Conservation (phyloP, 1,140 invertebrate genomes). For the Drosophila lacteicornis region DNA sequence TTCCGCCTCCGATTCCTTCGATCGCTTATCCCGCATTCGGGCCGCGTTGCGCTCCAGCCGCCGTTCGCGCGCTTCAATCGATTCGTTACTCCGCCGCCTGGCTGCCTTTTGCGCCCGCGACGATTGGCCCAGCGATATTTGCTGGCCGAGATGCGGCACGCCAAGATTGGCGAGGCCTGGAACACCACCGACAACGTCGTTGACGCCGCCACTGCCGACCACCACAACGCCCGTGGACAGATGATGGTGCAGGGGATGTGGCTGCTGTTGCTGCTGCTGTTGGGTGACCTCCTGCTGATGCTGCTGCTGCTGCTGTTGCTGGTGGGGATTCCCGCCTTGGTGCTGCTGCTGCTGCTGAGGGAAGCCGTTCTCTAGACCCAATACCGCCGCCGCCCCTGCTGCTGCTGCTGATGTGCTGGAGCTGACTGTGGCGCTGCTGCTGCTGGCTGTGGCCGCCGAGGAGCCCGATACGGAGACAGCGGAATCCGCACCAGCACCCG, state of each 20-base stretch:
- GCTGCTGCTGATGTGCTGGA: constrained; percentile 22
- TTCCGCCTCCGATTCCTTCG: constrained; percentile 79
- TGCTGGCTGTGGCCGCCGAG: constrained; percentile 17
- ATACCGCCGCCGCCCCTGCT: constrained; percentile 23
- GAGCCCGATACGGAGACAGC: constrained; percentile 19
- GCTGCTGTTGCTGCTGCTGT: constrained; percentile 56
- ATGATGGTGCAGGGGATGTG: constrained; percentile 77
- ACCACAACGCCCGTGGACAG: constrained; percentile 70
- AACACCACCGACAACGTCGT: constrained; percentile 21
- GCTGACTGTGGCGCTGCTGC: constrained; percentile 16
- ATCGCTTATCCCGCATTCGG: constrained; percentile 80
- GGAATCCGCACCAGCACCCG: constrained; percentile 43
- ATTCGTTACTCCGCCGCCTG: constrained; percentile 81
- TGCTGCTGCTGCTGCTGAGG: constrained; percentile 50
- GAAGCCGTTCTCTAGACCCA: constrained; percentile 66
- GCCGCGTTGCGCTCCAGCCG: constrained; percentile 81
- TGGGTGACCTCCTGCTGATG: constrained; percentile 51
- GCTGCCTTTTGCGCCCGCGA: constrained; percentile 78
- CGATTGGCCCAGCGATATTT: constrained; percentile 37
- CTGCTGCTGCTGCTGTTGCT: constrained; percentile 57
- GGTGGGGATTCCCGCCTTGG: constrained; percentile 40
- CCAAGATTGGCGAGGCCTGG: constrained; percentile 34
- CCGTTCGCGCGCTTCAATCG: constrained; percentile 74
- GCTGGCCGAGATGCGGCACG: constrained; percentile 43
- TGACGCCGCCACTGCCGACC: constrained; percentile 27